Evolutionary conservation across 2,888 invertebrate species (phyloP).

Genomic region (Oxyscelio sp.): DNA sequence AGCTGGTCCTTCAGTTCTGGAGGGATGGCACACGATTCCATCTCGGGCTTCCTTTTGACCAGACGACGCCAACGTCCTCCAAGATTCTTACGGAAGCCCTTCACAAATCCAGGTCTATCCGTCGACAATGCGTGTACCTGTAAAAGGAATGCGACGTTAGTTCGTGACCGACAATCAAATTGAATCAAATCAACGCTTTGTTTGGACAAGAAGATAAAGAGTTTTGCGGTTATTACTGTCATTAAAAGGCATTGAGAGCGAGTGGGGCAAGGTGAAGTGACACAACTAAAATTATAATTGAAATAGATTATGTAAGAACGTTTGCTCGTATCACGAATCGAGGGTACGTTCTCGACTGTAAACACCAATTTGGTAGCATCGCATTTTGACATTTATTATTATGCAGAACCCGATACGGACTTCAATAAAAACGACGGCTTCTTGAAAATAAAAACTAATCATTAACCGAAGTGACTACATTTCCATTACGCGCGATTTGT

Average conservation of each 20-base stretch:
- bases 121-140: slow-evolving; percentile 92
- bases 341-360: too few species aligned
- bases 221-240: slow-evolving; percentile 11
- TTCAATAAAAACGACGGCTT: background rate
- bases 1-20: slow-evolving; percentile 96
- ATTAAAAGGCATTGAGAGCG: slow-evolving; percentile 42
- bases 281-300: slow-evolving; percentile 48
- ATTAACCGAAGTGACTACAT: background rate
- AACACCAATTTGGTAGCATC: too few species aligned
- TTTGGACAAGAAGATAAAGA: slow-evolving; percentile 19
- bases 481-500: background rate
- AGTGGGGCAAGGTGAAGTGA: slow-evolving; percentile 49
- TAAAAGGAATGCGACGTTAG: slow-evolving; percentile 83
- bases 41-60: slow-evolving; percentile 94
- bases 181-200: background rate
- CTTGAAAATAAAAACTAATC: background rate
- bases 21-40: slow-evolving; percentile 95
- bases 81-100: slow-evolving; percentile 95
- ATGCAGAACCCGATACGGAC: too few species aligned
- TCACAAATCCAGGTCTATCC: slow-evolving; percentile 93
- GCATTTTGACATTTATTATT: too few species aligned
- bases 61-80: slow-evolving; percentile 95
- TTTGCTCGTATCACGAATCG: background rate
- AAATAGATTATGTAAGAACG: slow-evolving; percentile 29
- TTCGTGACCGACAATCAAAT: background rate